phyloP scores from a whole-genome alignment of 2,797 vertebrate genomes.

The Malacoraja senta region DNA sequence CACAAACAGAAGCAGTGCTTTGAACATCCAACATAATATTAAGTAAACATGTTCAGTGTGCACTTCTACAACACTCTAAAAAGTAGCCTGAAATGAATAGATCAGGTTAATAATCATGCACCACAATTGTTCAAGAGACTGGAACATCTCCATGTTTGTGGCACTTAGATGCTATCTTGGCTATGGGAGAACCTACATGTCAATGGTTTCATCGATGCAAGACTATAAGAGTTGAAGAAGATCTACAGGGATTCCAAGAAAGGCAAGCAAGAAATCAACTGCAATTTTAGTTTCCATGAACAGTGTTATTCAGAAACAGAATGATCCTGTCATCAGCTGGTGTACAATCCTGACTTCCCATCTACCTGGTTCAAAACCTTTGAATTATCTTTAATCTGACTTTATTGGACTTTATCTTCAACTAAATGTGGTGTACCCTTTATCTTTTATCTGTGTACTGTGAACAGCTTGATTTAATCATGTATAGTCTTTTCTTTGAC shows the following conservation, averaged over 20 bases:
- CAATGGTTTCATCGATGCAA: not conserved
- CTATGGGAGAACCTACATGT: not conserved
- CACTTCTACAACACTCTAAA: not conserved
- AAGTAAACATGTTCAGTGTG: not conserved
- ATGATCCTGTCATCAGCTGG: too few relatives aligned
- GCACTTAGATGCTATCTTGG: not conserved
- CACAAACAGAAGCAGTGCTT: not conserved
- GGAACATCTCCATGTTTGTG: not conserved
- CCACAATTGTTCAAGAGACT: not conserved
- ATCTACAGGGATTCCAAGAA: not conserved
- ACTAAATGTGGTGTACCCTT: too few relatives aligned
- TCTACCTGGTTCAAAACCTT: too few relatives aligned
- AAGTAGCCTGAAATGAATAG: not conserved
- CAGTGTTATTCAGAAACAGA: not conserved
- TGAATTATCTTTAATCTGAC: too few relatives aligned
- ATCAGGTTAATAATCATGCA: not conserved
- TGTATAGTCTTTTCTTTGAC: too few relatives aligned
- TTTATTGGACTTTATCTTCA: too few relatives aligned
- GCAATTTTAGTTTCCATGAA: not conserved
- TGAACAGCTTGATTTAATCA: too few relatives aligned
- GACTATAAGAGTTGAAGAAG: not conserved
- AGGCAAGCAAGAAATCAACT: not conserved
- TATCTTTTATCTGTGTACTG: too few relatives aligned
- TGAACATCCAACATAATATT: not conserved
- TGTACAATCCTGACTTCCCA: too few relatives aligned